These are phyloP conservation scores for Physeter macrocephalus DNA, from an alignment of 2,113 vertebrate genomes.

Conservation along the genomic window DNA sequence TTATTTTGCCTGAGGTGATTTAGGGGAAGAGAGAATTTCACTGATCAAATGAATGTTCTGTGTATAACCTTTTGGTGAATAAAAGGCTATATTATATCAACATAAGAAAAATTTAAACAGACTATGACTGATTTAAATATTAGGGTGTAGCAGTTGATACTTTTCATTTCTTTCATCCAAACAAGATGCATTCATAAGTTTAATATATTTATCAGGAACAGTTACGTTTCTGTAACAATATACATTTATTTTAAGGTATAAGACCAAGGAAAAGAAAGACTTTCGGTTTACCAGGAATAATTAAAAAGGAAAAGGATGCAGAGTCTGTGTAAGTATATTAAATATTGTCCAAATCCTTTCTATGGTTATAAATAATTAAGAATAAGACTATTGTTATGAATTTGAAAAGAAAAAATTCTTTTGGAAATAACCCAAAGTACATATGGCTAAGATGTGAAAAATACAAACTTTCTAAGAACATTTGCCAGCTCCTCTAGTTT, in stretches of 20 bases:
- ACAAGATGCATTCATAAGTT: background rate
- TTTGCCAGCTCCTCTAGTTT: slow-evolving; percentile 11
- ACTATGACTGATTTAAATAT: background rate
- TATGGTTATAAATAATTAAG: background rate
- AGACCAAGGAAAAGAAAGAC: slow-evolving; percentile 95
- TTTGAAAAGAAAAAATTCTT: slow-evolving; percentile 8
- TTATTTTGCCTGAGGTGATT: slow-evolving; percentile 22
- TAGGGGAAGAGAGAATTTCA: slow-evolving; percentile 23
- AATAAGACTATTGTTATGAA: background rate
- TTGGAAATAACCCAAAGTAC: slow-evolving; percentile 1
- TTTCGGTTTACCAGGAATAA: slow-evolving; percentile 93
- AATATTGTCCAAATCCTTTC: slow-evolving; percentile 2
- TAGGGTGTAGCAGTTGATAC: background rate
- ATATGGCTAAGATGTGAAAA: background rate
- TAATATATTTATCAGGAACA: background rate
- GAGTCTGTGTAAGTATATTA: slow-evolving; percentile 92
- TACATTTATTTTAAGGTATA: slow-evolving; percentile 80
- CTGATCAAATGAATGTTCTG: background rate
- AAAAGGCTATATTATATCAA: background rate
- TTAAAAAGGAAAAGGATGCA: slow-evolving; percentile 95
- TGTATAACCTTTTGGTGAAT: background rate
- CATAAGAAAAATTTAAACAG: background rate
- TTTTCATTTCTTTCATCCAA: slow-evolving; percentile 18
- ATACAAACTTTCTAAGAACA: background rate
- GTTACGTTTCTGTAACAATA: slow-evolving; percentile 41